Evolutionary conservation across 2,888 invertebrate species (phyloP).

Genomic region (Heliothis peltigera): DNA sequence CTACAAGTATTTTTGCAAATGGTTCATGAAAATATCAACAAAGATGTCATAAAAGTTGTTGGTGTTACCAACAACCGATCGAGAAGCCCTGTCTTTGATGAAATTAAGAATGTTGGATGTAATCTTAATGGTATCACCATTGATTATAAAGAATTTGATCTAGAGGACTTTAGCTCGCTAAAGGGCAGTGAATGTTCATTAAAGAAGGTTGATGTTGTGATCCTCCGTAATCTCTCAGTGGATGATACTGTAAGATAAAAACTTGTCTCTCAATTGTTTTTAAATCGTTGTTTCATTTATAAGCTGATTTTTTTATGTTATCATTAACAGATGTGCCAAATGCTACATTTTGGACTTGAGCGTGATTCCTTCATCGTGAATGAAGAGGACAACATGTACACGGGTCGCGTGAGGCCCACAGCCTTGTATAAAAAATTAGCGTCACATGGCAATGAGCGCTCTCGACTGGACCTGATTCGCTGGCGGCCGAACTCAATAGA

Average conservation of each 20-base stretch:
- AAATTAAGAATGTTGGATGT: conserved; percentile 47
- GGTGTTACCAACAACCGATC: conserved; percentile 45
- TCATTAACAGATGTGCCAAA: conserved; percentile 36
- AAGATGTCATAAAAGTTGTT: conserved; percentile 53
- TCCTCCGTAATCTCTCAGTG: conserved; percentile 55
- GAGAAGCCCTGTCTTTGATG: conserved; percentile 42
- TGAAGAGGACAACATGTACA: conserved; percentile 44
- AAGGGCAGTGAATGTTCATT: conserved; percentile 16
- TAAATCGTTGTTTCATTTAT: no score
- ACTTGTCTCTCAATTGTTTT: no score
- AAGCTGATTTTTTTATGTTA: no score
- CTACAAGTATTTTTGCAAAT: conserved; percentile 65
- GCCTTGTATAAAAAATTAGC: conserved; percentile 38
- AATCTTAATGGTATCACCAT: conserved; percentile 45
- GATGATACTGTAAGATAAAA: conserved; percentile 54
- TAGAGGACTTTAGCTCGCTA: conserved; percentile 9
- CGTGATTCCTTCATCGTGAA: conserved; percentile 46
- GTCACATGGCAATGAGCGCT: conserved; percentile 27
- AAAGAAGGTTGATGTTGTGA: conserved; percentile 50
- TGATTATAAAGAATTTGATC: conserved; percentile 45
- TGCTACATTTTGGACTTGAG: conserved; percentile 41
- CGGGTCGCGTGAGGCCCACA: conserved; percentile 28
- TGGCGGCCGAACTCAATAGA: conserved; percentile 38
- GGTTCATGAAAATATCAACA: conserved; percentile 65
- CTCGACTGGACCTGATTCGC: conserved; percentile 45